A percentile compares a stretch with the other conserved stretches of the same genome.
These are phyloP conservation scores for Apamea epomidion DNA, from an alignment of 2,888 invertebrate genomes.

Conservation along the genomic window DNA sequence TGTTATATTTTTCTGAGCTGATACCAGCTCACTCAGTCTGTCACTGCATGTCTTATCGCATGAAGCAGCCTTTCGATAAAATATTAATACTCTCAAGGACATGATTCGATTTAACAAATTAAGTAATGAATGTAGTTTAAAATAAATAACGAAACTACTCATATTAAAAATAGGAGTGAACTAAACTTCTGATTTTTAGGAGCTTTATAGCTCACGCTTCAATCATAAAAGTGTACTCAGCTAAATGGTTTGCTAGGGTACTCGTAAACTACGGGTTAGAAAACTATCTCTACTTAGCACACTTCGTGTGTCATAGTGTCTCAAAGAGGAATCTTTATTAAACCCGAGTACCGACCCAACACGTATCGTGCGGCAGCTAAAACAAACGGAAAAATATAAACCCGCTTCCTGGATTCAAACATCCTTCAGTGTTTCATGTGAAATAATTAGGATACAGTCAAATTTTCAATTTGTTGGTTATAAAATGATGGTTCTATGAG, in stretches of 20 bases:
- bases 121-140: not conserved
- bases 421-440: not conserved
- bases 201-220: conserved; percentile 20
- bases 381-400: not conserved
- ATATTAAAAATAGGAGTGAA: not conserved
- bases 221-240: conserved; percentile 44
- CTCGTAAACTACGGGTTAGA: conserved; percentile 41
- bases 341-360: not conserved
- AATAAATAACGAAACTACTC: not conserved
- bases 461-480: not conserved
- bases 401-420: not conserved
- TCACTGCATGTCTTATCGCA: conserved; percentile 79
- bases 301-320: conserved; percentile 20
- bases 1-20: conserved; percentile 88
- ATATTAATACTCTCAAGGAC: conserved; percentile 5
- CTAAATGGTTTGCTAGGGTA: conserved; percentile 24
- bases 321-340: conserved; percentile 19
- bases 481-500: not conserved
- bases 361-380: conserved; percentile 1
- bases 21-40: conserved; percentile 88
- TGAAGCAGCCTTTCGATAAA: conserved; percentile 76
- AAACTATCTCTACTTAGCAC: conserved; percentile 41
- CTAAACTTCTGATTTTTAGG: not conserved
- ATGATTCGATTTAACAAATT: not conserved
- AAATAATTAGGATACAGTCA: not conserved